phyloP scores from a whole-genome alignment of 2,888 invertebrate species.

The Stenolophus ochropezus region DNA sequence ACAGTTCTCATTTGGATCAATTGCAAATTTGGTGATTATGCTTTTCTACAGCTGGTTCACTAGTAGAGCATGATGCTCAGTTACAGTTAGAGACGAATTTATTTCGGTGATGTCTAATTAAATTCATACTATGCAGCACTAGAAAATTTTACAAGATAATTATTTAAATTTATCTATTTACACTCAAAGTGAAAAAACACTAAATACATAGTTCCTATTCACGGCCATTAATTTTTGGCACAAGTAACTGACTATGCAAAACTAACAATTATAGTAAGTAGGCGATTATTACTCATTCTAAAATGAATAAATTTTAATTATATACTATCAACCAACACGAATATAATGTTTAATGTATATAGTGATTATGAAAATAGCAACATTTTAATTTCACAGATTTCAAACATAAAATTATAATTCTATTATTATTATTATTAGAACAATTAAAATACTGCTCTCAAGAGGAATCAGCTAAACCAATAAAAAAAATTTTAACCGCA shows the following conservation, averaged over 20 bases:
- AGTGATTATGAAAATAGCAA: neutral
- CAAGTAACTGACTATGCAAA: conserved; percentile 13
- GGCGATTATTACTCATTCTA: neutral
- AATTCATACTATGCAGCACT: neutral
- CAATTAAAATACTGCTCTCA: too few species aligned
- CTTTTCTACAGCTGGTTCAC: conserved; percentile 10
- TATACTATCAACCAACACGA: neutral
- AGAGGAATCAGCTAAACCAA: too few species aligned
- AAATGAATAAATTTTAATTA: neutral
- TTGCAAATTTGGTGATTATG: conserved; percentile 22
- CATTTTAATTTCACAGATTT: neutral
- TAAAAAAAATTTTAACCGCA: too few species aligned
- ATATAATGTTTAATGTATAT: neutral
- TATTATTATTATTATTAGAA: too few species aligned
- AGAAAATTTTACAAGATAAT: conserved; percentile 5
- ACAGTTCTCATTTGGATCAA: conserved; percentile 28
- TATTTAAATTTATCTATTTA: conserved; percentile 24
- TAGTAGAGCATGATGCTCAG: conserved; percentile 19
- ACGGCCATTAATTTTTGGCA: conserved; percentile 22
- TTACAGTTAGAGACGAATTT: conserved; percentile 11
- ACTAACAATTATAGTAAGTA: conserved; percentile 9
- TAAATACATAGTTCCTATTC: neutral
- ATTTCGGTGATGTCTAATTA: conserved; percentile 9
- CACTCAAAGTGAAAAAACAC: neutral
- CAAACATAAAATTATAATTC: neutral